These are phyloP conservation scores for Ammodytes dubius DNA, from an alignment of 2,113 vertebrate genomes.

Conservation along the genomic window DNA sequence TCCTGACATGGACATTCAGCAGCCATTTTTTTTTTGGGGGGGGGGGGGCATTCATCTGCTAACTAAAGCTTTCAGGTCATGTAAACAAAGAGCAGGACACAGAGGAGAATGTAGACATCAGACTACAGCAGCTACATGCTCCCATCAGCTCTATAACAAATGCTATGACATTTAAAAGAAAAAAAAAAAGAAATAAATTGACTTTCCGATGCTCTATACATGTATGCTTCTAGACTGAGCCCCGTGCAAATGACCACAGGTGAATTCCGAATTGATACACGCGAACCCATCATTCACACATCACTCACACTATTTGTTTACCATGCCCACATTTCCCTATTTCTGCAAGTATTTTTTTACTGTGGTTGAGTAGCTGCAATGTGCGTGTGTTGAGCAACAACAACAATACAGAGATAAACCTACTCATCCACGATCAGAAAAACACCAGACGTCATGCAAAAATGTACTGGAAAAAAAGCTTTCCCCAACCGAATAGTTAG, in stretches of 20 bases:
- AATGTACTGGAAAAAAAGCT: conserved; percentile 35
- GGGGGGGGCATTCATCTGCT: neutral
- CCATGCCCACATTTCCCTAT: conserved; percentile 50
- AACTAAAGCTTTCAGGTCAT: neutral
- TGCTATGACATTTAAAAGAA: neutral
- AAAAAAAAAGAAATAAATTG: neutral
- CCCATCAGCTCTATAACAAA: neutral
- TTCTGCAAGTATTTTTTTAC: conserved; percentile 53
- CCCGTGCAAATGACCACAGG: neutral
- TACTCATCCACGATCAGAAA: conserved; percentile 59
- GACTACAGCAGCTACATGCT: neutral
- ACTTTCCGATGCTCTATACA: neutral
- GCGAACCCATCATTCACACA: conserved; percentile 43
- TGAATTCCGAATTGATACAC: conserved; percentile 11
- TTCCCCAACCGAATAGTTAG: neutral
- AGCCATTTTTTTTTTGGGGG: neutral
- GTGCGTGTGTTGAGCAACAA: conserved; percentile 59
- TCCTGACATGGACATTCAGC: conserved; percentile 1
- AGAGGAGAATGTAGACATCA: neutral
- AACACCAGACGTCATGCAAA: conserved; percentile 65
- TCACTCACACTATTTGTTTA: conserved; percentile 52
- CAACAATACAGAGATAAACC: conserved; percentile 55
- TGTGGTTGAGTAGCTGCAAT: conserved; percentile 78
- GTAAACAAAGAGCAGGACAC: neutral
- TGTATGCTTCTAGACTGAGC: neutral